Conservation (phyloP, 2,113 vertebrate genomes). For the Cynoglossus semilaevis region DNA sequence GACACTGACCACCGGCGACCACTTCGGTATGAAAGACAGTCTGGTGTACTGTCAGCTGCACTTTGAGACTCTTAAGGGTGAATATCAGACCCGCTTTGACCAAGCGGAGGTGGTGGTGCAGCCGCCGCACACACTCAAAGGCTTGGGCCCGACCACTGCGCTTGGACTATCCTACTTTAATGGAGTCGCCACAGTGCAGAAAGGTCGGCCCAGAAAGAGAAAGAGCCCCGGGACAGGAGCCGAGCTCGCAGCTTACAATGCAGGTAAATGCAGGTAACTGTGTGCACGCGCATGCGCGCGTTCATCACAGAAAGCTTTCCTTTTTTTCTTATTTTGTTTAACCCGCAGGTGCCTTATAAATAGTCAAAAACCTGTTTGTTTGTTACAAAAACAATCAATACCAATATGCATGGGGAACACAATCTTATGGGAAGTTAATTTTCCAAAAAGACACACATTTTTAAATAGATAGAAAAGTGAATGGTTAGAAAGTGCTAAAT, state of each 20-base stretch:
- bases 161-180: slow-evolving; percentile 98
- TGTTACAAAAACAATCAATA: no score
- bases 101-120: slow-evolving; percentile 84
- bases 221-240: slow-evolving; percentile 94
- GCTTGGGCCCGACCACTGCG: slow-evolving; percentile 85
- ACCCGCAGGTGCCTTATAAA: no score
- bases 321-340: no score
- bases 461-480: no score
- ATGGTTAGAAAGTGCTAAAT: no score
- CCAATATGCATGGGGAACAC: no score
- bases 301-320: no score
- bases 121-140: slow-evolving; percentile 76
- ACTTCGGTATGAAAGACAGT: slow-evolving; percentile 99
- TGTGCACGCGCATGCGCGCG: background rate
- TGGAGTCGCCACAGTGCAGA: slow-evolving; percentile 95
- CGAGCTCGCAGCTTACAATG: slow-evolving; percentile 94
- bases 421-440: no score
- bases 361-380: no score
- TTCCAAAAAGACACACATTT: no score
- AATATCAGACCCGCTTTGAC: slow-evolving; percentile 93
- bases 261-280: slow-evolving; percentile 85
- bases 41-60: slow-evolving; percentile 98
- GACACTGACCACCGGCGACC: slow-evolving; percentile 97
- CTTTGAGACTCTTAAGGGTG: slow-evolving; percentile 97
- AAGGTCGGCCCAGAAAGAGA: slow-evolving; percentile 94